Evolutionary conservation across 2,888 invertebrate species (phyloP), one percentile per base, ranked within the genome.

Genomic region (Meloe dianella): DNA sequence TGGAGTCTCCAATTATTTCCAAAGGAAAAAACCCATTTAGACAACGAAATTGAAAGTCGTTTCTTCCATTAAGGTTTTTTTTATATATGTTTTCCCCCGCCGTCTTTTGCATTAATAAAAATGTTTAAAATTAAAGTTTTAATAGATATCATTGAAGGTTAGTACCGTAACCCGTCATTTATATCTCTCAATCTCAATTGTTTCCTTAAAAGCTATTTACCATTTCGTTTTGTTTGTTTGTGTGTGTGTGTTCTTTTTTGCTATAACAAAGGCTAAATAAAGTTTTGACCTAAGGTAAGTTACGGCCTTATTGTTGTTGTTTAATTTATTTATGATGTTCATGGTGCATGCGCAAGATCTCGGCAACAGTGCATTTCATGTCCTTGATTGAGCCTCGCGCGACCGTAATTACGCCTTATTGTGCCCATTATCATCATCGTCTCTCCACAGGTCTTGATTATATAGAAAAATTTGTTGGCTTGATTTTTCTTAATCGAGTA

Each of bases 361-460:
- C 60, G 60, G 32, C 60, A 60, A 60, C 60, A 41, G 35, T 32
- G 60, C 60, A 60, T 60, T 60, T 60, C 38, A 38, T 41, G 60
- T 60, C 60, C 32, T 60, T 60, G 60, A 60, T 60, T 60, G 35
- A 41, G 32, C 60, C 12, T 35, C 32, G 35, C 32, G 59, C 60
- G 38, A 41, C 32, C 60, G 22, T 58, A 58, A 60, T 60, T 60
- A 41, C 41, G 54, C 54, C 54, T 54, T 54, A 54, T 54, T 54
- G 54, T 54, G 54, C 54, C 54, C 54, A 54, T 27, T 27, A 54
- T 54, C 54, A 54, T 54, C 54, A 54, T 54, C 54, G 10, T 54
- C 24, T 24, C 14, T 54, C 54, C 5, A 7, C 27, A 24, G 2
- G 54, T 14, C 58, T 58, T 32, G 32, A 58, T 58, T 27, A 30